Percentiles rank a stretch among this genome's conserved stretches.
Evolutionary conservation across 2,888 invertebrate species (phyloP).

Genomic region (Eristalinus sepulchralis): DNA sequence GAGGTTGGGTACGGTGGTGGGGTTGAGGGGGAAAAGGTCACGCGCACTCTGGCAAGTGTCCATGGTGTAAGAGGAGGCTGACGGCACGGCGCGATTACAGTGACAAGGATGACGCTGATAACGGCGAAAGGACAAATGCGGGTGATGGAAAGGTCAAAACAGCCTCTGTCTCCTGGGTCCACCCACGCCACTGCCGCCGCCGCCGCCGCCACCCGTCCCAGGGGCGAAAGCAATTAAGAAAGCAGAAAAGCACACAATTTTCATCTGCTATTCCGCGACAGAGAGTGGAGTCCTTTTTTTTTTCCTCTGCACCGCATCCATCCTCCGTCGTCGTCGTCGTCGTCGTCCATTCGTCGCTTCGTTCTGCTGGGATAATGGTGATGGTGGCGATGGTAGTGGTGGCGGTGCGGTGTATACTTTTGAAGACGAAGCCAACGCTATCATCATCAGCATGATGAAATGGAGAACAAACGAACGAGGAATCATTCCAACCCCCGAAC

Average conservation of each 20-base stretch:
- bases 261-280: constrained; percentile 65
- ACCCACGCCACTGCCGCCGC: background rate
- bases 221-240: constrained; percentile 70
- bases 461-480: constrained; percentile 57
- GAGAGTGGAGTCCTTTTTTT: constrained; percentile 40
- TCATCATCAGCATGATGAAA: constrained; percentile 71
- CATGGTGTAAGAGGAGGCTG: constrained; percentile 61
- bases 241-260: constrained; percentile 65
- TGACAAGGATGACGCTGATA: constrained; percentile 68
- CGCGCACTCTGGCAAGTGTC: constrained; percentile 69
- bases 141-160: constrained; percentile 68
- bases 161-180: background rate
- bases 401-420: constrained; percentile 27
- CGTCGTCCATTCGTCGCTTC: constrained; percentile 1
- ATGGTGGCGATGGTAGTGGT: background rate
- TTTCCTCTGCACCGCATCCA: background rate
- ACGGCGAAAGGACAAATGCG: constrained; percentile 69
- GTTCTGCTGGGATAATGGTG: background rate
- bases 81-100: constrained; percentile 69
- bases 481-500: constrained; percentile 19
- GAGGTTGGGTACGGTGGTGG: background rate
- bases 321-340: background rate
- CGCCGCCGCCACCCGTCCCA: constrained; percentile 14
- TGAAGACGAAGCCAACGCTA: constrained; percentile 60
- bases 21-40: constrained; percentile 49